These are phyloP conservation scores for Ptilonorhynchus violaceus DNA, from an alignment of 2,113 vertebrate species.

Conservation along the genomic window DNA sequence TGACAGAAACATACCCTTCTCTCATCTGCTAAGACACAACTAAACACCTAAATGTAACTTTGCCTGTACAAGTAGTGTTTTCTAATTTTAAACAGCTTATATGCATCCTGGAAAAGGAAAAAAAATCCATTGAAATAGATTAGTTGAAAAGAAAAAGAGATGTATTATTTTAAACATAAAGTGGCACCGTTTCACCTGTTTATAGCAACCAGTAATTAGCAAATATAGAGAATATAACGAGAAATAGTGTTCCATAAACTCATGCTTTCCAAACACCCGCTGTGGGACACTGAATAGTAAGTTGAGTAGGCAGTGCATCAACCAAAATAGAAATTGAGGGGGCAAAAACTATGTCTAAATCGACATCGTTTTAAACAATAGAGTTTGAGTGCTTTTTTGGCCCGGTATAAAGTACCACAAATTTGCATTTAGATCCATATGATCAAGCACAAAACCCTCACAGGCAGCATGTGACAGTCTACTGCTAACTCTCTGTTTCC, in stretches of 20 bases:
- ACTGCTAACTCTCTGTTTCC: background rate
- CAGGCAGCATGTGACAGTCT: constrained; percentile 23
- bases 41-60: background rate
- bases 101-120: background rate
- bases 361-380: background rate
- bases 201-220: background rate
- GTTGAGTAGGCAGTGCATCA: background rate
- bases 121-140: background rate
- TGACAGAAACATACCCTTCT: background rate
- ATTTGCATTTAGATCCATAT: constrained; percentile 33
- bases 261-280: constrained; percentile 26
- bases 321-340: background rate
- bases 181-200: background rate
- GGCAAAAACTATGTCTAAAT: background rate
- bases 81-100: background rate
- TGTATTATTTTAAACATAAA: background rate
- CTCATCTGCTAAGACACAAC: background rate
- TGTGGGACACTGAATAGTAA: background rate
- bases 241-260: constrained; percentile 11
- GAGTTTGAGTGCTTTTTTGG: background rate
- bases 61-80: background rate
- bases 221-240: background rate
- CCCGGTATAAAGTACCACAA: background rate
- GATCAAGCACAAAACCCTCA: background rate
- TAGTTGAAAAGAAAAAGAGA: background rate